Evolutionary conservation across 2,888 invertebrate species (phyloP).

Genomic region (Epinotia bilunana): DNA sequence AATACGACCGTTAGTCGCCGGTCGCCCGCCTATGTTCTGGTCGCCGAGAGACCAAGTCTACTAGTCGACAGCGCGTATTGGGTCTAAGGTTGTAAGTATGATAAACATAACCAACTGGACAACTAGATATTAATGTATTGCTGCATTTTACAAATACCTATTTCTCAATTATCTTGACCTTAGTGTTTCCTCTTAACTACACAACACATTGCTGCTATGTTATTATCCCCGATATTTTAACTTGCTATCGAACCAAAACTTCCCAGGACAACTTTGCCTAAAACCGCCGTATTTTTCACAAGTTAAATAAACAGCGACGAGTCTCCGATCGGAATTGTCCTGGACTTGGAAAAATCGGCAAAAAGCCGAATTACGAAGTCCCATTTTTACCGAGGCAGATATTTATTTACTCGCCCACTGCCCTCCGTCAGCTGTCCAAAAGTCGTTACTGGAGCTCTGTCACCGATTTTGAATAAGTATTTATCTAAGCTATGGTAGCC

Average conservation of each 20-base stretch:
- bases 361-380: constrained; percentile 52
- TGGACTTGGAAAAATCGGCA: constrained; percentile 41
- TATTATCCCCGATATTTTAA: neutral
- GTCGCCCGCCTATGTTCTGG: too few relatives aligned
- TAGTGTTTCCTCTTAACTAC: too few relatives aligned
- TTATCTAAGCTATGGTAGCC: neutral
- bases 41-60: too few relatives aligned
- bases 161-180: too few relatives aligned
- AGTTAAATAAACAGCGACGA: constrained; percentile 37
- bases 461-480: constrained; percentile 20
- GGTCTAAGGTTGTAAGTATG: too few relatives aligned
- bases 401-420: constrained; percentile 60
- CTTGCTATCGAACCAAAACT: neutral
- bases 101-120: too few relatives aligned
- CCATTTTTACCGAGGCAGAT: constrained; percentile 62
- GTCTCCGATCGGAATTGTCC: constrained; percentile 20
- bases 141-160: too few relatives aligned
- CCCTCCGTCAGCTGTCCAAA: constrained; percentile 55
- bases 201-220: neutral
- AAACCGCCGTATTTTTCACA: constrained; percentile 17
- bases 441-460: constrained; percentile 42
- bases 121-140: too few relatives aligned
- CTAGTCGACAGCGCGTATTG: too few relatives aligned
- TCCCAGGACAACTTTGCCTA: neutral
- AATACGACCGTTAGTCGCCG: too few relatives aligned